A percentile compares a stretch with the other conserved stretches of the same genome.
phyloP scores from a whole-genome alignment of 2,113 vertebrate species.

The Psilopsiagon aurifrons region DNA sequence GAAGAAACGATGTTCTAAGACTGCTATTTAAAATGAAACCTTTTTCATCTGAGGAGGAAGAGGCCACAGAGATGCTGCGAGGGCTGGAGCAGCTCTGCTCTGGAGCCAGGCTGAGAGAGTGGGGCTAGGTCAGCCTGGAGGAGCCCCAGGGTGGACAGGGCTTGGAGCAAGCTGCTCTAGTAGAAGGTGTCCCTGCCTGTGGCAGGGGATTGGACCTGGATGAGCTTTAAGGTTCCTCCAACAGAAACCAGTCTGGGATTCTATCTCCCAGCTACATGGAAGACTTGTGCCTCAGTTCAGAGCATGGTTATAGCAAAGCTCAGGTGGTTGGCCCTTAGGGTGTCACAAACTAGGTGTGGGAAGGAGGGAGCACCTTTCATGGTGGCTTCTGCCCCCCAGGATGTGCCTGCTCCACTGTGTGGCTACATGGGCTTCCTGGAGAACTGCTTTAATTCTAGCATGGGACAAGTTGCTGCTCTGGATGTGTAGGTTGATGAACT shows the following conservation, averaged over 20 bases:
- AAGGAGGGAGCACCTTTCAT: fast-evolving
- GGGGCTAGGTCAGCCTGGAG: not conserved
- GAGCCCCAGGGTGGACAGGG: not conserved
- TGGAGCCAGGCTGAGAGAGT: not conserved
- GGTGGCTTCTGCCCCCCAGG: not conserved
- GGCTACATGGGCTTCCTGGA: not conserved
- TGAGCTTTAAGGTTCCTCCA: not conserved
- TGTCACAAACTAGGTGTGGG: not conserved
- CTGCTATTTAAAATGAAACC: not conserved
- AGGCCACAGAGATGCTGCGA: not conserved
- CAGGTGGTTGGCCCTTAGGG: not conserved
- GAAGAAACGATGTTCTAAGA: not conserved
- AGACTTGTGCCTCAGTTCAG: not conserved
- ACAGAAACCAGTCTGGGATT: not conserved
- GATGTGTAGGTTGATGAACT: not conserved
- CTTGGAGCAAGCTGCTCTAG: not conserved
- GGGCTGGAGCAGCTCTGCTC: not conserved
- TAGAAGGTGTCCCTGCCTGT: not conserved
- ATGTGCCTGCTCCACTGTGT: fast-evolving
- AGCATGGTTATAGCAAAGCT: not conserved
- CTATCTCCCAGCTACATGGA: not conserved
- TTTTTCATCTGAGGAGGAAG: not conserved
- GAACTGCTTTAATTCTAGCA: not conserved
- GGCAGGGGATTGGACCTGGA: not conserved
- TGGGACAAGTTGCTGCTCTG: not conserved